These are phyloP conservation scores for Globicephala melas DNA, from an alignment of 2,113 vertebrate species.

Conservation along the genomic window DNA sequence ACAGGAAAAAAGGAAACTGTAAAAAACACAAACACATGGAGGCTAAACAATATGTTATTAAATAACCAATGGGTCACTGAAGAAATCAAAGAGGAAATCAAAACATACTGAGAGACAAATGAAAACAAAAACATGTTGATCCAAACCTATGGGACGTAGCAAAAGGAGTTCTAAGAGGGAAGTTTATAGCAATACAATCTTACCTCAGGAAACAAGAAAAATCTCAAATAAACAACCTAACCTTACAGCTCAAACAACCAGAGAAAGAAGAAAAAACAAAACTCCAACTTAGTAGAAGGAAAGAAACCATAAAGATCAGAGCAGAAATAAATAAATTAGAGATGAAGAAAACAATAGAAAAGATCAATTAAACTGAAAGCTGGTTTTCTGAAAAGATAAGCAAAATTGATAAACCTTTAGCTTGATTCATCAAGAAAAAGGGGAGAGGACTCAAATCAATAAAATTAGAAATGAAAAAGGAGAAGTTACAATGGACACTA, in stretches of 20 bases:
- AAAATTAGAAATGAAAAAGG: neutral
- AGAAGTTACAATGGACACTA: neutral
- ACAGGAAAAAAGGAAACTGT: neutral
- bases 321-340: neutral
- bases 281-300: neutral
- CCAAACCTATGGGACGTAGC: too few relatives aligned
- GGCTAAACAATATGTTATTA: neutral
- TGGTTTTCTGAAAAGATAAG: neutral
- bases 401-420: neutral
- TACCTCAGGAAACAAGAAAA: neutral
- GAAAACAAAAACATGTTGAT: too few relatives aligned
- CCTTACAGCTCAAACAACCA: neutral
- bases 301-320: neutral
- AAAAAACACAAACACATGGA: neutral
- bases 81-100: neutral
- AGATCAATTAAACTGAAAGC: neutral
- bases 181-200: too few relatives aligned
- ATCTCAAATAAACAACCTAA: neutral
- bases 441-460: neutral
- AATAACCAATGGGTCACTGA: neutral
- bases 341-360: neutral
- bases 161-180: too few relatives aligned
- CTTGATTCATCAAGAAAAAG: neutral
- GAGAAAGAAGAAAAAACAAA: neutral
- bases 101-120: too few relatives aligned